phyloP scores from a whole-genome alignment of 2,797 vertebrate species.

The Trematomus bernacchii region DNA sequence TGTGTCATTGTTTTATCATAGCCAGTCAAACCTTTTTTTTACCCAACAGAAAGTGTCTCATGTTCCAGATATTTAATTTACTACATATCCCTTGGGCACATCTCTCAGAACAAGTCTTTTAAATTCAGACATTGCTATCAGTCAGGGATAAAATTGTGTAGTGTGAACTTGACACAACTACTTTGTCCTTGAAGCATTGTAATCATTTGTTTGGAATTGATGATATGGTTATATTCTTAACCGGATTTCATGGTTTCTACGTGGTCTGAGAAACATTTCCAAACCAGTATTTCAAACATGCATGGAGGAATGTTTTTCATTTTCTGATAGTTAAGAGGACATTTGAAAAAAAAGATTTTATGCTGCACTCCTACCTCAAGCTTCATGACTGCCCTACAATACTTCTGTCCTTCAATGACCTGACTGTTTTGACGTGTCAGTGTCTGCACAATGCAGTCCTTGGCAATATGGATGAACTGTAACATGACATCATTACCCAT shows the following conservation, averaged over 20 bases:
- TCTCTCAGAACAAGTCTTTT: not conserved
- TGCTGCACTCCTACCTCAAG: slow-evolving; percentile 23
- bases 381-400: slow-evolving; percentile 1
- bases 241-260: slow-evolving; percentile 27
- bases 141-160: no score
- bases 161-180: not conserved
- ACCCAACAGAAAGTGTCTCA: not conserved
- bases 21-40: not conserved
- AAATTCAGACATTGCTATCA: not conserved
- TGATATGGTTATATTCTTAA: slow-evolving; percentile 19
- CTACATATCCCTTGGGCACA: not conserved
- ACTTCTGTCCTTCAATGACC: slow-evolving; percentile 20
- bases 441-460: not conserved
- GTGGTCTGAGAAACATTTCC: slow-evolving; percentile 22
- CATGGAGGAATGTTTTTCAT: slow-evolving; percentile 15
- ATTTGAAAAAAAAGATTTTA: slow-evolving; percentile 21
- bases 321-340: slow-evolving; percentile 16
- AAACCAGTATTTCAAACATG: slow-evolving; percentile 15
- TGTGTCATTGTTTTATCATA: not conserved
- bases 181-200: not conserved
- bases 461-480: slow-evolving; percentile 29
- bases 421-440: slow-evolving; percentile 30
- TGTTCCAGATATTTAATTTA: not conserved
- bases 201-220: slow-evolving; percentile 1
- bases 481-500: slow-evolving; percentile 59